phyloP scores from a whole-genome alignment of 2,888 invertebrate species.

The Lysandra coridon region DNA sequence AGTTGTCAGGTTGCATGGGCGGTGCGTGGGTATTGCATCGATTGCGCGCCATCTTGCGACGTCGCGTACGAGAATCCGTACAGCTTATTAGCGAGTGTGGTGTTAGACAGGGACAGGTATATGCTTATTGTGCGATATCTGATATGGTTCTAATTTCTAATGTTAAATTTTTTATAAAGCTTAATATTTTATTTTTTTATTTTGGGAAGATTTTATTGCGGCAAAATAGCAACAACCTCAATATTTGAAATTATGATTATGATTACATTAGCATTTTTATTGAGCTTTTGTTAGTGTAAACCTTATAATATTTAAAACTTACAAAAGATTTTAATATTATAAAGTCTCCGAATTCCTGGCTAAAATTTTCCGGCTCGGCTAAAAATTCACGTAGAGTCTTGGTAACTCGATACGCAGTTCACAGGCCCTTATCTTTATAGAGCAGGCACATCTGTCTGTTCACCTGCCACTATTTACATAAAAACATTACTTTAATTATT shows the following conservation, averaged over 20 bases:
- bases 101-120: slow-evolving; percentile 11
- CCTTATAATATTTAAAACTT: no score
- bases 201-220: neutral
- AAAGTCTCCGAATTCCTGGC: neutral
- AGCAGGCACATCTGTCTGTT: slow-evolving; percentile 18
- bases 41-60: slow-evolving; percentile 74
- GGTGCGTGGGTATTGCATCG: slow-evolving; percentile 64
- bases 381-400: neutral
- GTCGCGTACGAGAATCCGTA: slow-evolving; percentile 47
- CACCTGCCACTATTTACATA: slow-evolving; percentile 30
- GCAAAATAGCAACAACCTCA: neutral
- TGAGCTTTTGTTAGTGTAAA: no score
- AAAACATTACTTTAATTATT: slow-evolving; percentile 30
- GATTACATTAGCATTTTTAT: neutral
- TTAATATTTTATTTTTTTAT: neutral
- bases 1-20: slow-evolving; percentile 49
- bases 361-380: neutral
- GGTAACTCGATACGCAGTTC: neutral
- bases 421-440: slow-evolving; percentile 31
- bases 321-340: no score
- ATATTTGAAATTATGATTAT: neutral
- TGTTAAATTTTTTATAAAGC: neutral
- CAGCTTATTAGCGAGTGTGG: slow-evolving; percentile 6
- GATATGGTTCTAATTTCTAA: neutral
- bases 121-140: neutral